These are phyloP conservation scores for Ammodramus savannarum DNA, from an alignment of 2,113 vertebrate genomes.

Conservation along the genomic window DNA sequence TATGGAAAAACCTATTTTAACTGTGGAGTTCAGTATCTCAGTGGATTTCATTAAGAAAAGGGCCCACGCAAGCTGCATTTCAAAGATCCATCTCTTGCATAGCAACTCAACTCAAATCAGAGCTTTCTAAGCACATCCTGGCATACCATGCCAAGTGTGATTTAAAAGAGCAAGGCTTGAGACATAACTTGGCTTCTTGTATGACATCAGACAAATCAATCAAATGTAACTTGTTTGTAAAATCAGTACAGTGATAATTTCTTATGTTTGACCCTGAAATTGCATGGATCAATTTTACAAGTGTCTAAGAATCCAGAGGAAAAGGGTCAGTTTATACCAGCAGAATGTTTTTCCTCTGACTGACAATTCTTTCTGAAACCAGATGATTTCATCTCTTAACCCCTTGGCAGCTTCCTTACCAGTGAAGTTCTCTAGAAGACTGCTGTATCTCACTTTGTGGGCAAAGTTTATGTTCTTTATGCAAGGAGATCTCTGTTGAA, in stretches of 20 bases:
- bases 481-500: neutral
- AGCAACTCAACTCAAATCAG: neutral
- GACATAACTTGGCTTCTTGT: neutral
- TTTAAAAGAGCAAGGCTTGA: neutral
- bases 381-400: neutral
- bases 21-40: neutral
- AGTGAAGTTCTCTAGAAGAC: neutral
- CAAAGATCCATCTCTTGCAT: neutral
- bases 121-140: neutral
- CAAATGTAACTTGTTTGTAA: neutral
- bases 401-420: neutral
- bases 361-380: neutral
- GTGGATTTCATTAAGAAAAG: constrained; percentile 50
- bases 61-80: constrained; percentile 8
- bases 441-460: neutral
- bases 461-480: neutral
- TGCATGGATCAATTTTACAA: neutral
- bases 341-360: neutral
- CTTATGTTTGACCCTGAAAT: neutral
- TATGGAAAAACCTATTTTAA: constrained; percentile 29
- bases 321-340: neutral
- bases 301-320: neutral
- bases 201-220: neutral
- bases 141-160: neutral
- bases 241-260: neutral